A percentile compares a stretch with the other conserved stretches of the same genome.
These are phyloP conservation scores for Tenthredo mesomela DNA, from an alignment of 2,888 invertebrate genomes.

Conservation along the genomic window DNA sequence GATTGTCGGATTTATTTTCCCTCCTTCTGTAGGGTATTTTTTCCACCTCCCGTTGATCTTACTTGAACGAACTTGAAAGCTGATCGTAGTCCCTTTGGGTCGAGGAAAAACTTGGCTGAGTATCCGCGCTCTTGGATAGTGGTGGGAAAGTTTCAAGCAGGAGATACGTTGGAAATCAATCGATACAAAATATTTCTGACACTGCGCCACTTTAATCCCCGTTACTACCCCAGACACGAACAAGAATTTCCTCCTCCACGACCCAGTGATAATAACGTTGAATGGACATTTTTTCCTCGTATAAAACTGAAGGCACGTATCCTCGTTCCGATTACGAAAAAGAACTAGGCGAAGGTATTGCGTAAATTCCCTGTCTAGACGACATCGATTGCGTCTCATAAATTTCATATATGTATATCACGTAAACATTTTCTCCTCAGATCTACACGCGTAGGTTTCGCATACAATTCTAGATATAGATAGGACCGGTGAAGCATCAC, in stretches of 20 bases:
- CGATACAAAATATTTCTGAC: slow-evolving; percentile 45
- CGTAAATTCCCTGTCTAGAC: slow-evolving; percentile 43
- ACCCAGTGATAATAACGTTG: slow-evolving; percentile 31
- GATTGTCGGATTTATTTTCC: slow-evolving; percentile 12
- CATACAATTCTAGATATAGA: background rate
- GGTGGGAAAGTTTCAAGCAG: slow-evolving; percentile 41
- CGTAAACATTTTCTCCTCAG: slow-evolving; percentile 38
- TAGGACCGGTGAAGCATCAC: slow-evolving; percentile 5
- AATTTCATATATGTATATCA: slow-evolving; percentile 6
- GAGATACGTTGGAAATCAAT: slow-evolving; percentile 45
- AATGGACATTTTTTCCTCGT: slow-evolving; percentile 31
- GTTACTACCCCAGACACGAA: slow-evolving; percentile 42
- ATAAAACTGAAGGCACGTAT: slow-evolving; percentile 25
- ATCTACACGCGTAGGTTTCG: background rate
- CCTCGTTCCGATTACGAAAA: slow-evolving; percentile 4
- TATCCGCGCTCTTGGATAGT: slow-evolving; percentile 24
- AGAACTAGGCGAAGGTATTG: slow-evolving; percentile 24
- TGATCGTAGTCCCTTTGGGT: slow-evolving; percentile 46
- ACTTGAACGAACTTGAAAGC: slow-evolving; percentile 49
- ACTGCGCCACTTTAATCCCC: slow-evolving; percentile 36
- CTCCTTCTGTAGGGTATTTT: background rate
- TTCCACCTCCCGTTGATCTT: slow-evolving; percentile 38
- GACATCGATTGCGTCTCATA: slow-evolving; percentile 34
- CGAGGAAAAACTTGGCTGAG: slow-evolving; percentile 37
- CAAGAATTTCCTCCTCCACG: slow-evolving; percentile 31